Percentiles rank a stretch among this genome's conserved stretches.
Conservation (phyloP, 2,888 invertebrate species). For the Standfussiana lucernea region DNA sequence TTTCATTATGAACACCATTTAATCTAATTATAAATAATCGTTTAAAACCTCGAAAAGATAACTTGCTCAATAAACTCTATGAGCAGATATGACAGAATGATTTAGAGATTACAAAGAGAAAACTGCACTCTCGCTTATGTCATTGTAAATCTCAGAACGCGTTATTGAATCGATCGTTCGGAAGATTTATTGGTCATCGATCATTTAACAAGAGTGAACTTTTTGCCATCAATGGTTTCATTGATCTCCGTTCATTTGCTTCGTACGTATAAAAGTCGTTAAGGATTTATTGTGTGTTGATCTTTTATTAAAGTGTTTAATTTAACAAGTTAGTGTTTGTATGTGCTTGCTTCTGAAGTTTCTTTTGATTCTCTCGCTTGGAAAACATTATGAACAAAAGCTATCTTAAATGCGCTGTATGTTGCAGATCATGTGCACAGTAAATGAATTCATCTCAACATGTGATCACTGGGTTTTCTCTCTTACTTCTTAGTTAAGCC, state of each 20-base stretch:
- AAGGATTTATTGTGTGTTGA: conserved; percentile 24
- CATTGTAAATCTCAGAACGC: conserved; percentile 56
- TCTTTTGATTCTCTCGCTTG: not conserved
- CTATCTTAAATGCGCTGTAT: not conserved
- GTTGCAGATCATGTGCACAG: conserved; percentile 10
- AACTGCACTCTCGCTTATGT: conserved; percentile 41
- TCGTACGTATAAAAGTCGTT: conserved; percentile 23
- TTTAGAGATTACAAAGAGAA: conserved; percentile 48
- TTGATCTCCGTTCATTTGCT: conserved; percentile 31
- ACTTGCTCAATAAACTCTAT: conserved; percentile 22
- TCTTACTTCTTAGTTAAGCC: conserved; percentile 22
- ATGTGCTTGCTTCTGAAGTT: not conserved
- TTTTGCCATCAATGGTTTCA: conserved; percentile 45
- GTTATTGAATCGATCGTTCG: conserved; percentile 51
- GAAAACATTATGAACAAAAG: not conserved
- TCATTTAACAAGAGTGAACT: conserved; percentile 36
- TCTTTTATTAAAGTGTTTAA: conserved; percentile 9
- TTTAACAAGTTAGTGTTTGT: not conserved
- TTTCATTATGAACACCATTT: conserved; percentile 2
- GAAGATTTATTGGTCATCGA: conserved; percentile 54
- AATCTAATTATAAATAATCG: conserved; percentile 9
- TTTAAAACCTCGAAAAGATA: conserved; percentile 16
- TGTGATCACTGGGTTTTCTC: conserved; percentile 33
- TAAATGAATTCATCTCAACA: conserved; percentile 32
- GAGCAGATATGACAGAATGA: not conserved